These are phyloP conservation scores for Heterochromis multidens DNA, from an alignment of 2,113 vertebrate species.

Conservation along the genomic window DNA sequence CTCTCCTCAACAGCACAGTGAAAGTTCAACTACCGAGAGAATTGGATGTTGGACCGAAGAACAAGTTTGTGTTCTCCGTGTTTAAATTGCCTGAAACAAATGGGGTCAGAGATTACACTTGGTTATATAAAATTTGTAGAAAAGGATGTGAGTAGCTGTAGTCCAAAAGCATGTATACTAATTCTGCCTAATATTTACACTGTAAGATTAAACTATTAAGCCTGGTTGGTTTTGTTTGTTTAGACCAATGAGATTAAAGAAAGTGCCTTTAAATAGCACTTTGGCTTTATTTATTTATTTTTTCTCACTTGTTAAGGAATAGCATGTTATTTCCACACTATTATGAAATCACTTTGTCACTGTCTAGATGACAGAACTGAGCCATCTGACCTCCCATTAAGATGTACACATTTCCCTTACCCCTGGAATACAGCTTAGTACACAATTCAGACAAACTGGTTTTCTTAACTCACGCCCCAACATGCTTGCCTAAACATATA, in stretches of 20 bases:
- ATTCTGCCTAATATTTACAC: neutral
- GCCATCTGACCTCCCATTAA: no score
- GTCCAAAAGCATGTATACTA: neutral
- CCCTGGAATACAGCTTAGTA: no score
- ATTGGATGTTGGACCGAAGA: neutral
- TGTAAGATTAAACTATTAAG: neutral
- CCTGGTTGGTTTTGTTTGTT: neutral
- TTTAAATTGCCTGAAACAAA: neutral
- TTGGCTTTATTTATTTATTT: no score
- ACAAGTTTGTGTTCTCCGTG: conserved; percentile 5
- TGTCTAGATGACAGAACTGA: no score
- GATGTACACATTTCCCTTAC: no score
- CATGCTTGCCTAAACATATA: no score
- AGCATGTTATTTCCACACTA: no score
- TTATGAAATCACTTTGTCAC: neutral
- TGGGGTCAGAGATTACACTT: neutral
- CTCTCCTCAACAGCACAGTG: neutral
- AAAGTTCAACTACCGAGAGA: neutral
- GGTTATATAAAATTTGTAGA: neutral
- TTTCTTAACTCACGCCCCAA: no score
- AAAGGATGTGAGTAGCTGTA: neutral
- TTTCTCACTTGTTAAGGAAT: no score
- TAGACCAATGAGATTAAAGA: neutral
- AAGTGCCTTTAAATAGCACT: neutral
- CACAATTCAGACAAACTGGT: no score